Evolutionary conservation across 2,113 vertebrate species (phyloP).

Genomic region (Lepus europaeus): DNA sequence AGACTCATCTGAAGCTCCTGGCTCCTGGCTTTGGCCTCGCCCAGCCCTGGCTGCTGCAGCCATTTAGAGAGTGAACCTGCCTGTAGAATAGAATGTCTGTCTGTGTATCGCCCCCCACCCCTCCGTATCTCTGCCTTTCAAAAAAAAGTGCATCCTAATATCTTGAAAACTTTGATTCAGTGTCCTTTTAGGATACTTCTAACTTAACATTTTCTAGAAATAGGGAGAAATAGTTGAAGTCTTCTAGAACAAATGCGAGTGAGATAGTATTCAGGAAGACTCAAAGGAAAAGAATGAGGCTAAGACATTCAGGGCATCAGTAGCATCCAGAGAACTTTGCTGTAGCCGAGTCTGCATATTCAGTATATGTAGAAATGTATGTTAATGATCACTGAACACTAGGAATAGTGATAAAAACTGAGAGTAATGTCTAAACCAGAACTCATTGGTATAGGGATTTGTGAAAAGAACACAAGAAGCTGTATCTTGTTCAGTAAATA

Average conservation of each 20-base stretch:
- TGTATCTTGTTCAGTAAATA: conserved; percentile 1
- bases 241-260: not conserved
- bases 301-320: not conserved
- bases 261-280: not conserved
- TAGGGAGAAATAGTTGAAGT: not conserved
- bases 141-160: not conserved
- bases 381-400: not conserved
- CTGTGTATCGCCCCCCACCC: too few relatives aligned
- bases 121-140: too few relatives aligned
- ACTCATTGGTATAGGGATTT: not conserved
- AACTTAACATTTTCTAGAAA: not conserved
- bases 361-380: not conserved
- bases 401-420: not conserved
- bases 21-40: too few relatives aligned
- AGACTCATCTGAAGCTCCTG: too few relatives aligned
- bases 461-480: not conserved
- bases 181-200: not conserved
- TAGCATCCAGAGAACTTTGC: not conserved
- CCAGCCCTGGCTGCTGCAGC: too few relatives aligned
- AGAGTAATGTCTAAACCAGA: not conserved
- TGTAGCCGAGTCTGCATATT: conserved; percentile 22
- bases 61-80: too few relatives aligned
- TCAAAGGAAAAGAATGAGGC: not conserved
- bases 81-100: too few relatives aligned
- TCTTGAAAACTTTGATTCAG: not conserved